These are phyloP conservation scores for Myotis myotis DNA, from an alignment of 2,797 vertebrate genomes.

Conservation along the genomic window DNA sequence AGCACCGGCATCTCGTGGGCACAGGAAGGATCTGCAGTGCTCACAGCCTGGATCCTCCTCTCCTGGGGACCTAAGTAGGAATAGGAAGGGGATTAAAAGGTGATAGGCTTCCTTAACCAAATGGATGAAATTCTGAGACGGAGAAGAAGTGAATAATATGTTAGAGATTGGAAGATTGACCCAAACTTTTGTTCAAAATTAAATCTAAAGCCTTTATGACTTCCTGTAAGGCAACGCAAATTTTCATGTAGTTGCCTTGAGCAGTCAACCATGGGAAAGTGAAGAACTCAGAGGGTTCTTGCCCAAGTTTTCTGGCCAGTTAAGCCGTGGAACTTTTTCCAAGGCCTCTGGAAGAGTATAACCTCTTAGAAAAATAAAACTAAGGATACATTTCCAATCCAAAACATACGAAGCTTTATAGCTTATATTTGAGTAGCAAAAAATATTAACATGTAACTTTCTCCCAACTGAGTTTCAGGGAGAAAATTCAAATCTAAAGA, in stretches of 20 bases:
- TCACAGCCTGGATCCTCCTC: background rate
- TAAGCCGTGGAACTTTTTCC: background rate
- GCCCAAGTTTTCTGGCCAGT: background rate
- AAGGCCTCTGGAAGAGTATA: background rate
- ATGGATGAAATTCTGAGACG: background rate
- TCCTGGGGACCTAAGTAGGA: background rate
- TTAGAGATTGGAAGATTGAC: background rate
- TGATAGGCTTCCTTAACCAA: background rate
- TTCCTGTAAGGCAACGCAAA: background rate
- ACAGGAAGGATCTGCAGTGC: background rate
- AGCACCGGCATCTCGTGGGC: background rate
- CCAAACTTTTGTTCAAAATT: background rate
- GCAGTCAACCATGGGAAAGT: background rate
- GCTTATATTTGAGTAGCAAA: background rate
- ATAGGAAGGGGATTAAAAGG: background rate
- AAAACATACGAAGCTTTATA: background rate
- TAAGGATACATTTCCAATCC: background rate
- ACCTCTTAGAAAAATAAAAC: background rate
- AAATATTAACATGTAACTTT: background rate
- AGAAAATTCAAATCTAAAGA: background rate
- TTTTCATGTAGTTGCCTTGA: background rate
- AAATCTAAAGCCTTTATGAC: background rate
- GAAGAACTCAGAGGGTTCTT: background rate
- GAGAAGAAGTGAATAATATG: background rate
- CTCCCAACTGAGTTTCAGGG: background rate